Evolutionary conservation across 2,113 vertebrate species (phyloP).

Genomic region (Gopherus flavomarginatus): DNA sequence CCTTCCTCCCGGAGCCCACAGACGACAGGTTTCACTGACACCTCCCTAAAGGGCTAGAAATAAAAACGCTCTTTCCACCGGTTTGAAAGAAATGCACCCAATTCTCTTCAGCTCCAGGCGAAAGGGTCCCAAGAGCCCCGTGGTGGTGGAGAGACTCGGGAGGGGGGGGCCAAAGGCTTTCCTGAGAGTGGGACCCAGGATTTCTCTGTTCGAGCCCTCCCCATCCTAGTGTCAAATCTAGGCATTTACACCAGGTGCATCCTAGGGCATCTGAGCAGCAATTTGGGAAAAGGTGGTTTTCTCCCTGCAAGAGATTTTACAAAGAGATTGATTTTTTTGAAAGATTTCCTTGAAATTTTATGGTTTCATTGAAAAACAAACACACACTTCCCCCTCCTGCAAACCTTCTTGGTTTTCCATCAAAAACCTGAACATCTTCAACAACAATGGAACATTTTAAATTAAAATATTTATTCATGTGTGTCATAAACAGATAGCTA

Average conservation of each 20-base stretch:
- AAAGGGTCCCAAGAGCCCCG: not conserved
- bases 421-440: not conserved
- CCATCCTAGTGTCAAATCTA: not conserved
- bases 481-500: no score
- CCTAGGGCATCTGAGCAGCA: not conserved
- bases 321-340: not conserved
- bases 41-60: conserved; percentile 63
- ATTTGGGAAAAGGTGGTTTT: not conserved
- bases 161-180: fast-evolving
- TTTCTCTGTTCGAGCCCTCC: not conserved
- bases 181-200: not conserved
- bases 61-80: conserved; percentile 45
- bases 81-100: conserved; percentile 1
- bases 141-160: not conserved
- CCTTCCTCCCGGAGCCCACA: conserved; percentile 55
- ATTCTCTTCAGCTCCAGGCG: conserved; percentile 33
- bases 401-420: not conserved
- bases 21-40: conserved; percentile 59
- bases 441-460: fast-evolving
- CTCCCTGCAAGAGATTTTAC: not conserved
- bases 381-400: not conserved
- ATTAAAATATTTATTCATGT: fast-evolving
- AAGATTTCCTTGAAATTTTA: not conserved
- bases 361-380: not conserved
- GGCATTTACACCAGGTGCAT: not conserved